A percentile compares a stretch with the other conserved stretches of the same genome.
Evolutionary conservation across 2,888 invertebrate genomes (phyloP).

Genomic region (Chloromyia formosa): DNA sequence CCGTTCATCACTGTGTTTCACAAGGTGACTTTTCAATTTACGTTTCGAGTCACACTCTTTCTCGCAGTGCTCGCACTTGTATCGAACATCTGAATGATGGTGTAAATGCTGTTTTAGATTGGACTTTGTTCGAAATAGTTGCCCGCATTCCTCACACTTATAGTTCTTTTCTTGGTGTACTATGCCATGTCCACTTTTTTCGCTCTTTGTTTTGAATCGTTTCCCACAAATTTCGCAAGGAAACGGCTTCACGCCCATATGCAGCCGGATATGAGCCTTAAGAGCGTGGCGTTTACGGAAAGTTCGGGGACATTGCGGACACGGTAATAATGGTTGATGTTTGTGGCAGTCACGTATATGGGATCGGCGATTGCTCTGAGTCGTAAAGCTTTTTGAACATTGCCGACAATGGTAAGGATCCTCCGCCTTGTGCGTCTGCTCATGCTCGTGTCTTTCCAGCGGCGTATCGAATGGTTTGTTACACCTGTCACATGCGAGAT

Average conservation of each 20-base stretch:
- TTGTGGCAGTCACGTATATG: too few species aligned
- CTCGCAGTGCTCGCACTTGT: slow-evolving; percentile 48
- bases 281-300: not conserved
- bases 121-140: too few species aligned
- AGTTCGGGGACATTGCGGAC: not conserved
- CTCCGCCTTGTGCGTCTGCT: not conserved
- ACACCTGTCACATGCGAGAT: not conserved
- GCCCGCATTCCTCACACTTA: too few species aligned
- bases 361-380: not conserved
- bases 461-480: not conserved
- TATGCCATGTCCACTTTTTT: slow-evolving; percentile 30
- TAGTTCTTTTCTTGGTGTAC: too few species aligned
- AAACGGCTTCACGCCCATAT: not conserved
- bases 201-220: slow-evolving; percentile 44
- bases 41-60: slow-evolving; percentile 49
- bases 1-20: slow-evolving; percentile 48
- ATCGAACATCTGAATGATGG: not conserved
- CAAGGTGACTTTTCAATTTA: slow-evolving; percentile 48
- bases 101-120: not conserved
- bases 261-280: not conserved
- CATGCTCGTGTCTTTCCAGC: not conserved
- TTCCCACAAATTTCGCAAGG: slow-evolving; percentile 49
- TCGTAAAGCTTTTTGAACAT: not conserved
- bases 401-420: not conserved
- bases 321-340: not conserved